phyloP scores from a whole-genome alignment of 2,113 vertebrate species.

The Pogona vitticeps region DNA sequence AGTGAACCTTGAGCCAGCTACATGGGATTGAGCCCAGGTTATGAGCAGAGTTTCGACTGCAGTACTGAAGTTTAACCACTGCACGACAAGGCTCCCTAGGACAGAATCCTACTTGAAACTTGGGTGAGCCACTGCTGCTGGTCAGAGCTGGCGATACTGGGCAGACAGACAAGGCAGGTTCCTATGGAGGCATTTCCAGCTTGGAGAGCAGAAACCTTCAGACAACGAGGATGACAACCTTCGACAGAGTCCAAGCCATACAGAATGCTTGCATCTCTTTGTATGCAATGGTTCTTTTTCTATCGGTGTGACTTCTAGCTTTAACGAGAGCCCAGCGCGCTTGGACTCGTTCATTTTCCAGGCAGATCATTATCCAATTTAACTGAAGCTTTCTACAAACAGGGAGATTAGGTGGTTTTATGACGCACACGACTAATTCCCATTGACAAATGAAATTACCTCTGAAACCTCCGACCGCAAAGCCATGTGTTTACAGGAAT shows the following conservation, averaged over 20 bases:
- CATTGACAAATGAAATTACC: constrained; percentile 27
- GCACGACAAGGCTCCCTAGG: too few species aligned
- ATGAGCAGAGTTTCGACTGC: too few species aligned
- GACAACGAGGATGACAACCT: too few species aligned
- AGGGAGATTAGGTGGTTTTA: constrained; percentile 20
- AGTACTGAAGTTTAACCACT: too few species aligned
- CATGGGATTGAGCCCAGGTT: too few species aligned
- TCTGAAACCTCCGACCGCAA: neutral
- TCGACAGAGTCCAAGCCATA: too few species aligned
- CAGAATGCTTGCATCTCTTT: neutral
- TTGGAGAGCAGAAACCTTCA: too few species aligned
- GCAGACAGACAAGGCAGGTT: too few species aligned
- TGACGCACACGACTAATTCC: constrained; percentile 20
- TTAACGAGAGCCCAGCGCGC: neutral
- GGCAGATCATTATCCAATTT: constrained; percentile 26
- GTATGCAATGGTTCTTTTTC: neutral
- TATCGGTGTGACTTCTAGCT: neutral
- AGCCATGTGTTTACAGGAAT: constrained; percentile 11
- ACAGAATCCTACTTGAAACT: too few species aligned
- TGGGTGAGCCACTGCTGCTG: too few species aligned
- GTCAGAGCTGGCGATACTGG: too few species aligned
- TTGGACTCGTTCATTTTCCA: neutral
- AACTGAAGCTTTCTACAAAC: constrained; percentile 2
- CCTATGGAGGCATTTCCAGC: neutral
- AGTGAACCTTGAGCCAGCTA: too few species aligned